A percentile compares a stretch with the other conserved stretches of the same genome.
phyloP scores from a whole-genome alignment of 30 jellyfish, hydroid and myxozoan species.

The Nemopilema nomurai region DNA sequence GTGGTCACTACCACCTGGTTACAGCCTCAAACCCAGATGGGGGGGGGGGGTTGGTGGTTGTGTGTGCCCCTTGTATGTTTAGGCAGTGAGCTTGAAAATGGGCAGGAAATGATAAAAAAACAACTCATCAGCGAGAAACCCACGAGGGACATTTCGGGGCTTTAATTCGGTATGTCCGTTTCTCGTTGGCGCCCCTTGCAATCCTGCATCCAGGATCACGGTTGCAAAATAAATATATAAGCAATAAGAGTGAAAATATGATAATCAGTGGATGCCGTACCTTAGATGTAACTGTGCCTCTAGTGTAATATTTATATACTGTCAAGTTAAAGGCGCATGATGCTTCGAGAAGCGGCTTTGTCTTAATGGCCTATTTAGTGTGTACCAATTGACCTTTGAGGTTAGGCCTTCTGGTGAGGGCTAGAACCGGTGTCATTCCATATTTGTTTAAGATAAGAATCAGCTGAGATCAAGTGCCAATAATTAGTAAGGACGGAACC shows the following conservation, averaged over 20 bases:
- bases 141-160: constrained; percentile 18
- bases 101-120: neutral
- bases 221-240: neutral
- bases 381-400: neutral
- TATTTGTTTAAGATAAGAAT: neutral
- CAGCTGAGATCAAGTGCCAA: neutral
- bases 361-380: neutral
- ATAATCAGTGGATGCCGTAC: neutral
- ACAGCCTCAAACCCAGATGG: neutral
- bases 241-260: neutral
- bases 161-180: neutral
- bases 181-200: neutral
- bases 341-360: neutral
- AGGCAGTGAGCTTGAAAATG: neutral
- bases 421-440: neutral
- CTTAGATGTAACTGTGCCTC: neutral
- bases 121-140: constrained; percentile 18
- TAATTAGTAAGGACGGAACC: neutral
- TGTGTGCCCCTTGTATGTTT: neutral
- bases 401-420: neutral
- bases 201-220: constrained; percentile 2
- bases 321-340: neutral
- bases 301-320: neutral
- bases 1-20: neutral
- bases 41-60: constrained; percentile 1